A percentile compares a stretch with the other conserved stretches of the same genome.
Conservation (phyloP, 2,888 invertebrate genomes). For the Caenorhabditis doughertyi region DNA sequence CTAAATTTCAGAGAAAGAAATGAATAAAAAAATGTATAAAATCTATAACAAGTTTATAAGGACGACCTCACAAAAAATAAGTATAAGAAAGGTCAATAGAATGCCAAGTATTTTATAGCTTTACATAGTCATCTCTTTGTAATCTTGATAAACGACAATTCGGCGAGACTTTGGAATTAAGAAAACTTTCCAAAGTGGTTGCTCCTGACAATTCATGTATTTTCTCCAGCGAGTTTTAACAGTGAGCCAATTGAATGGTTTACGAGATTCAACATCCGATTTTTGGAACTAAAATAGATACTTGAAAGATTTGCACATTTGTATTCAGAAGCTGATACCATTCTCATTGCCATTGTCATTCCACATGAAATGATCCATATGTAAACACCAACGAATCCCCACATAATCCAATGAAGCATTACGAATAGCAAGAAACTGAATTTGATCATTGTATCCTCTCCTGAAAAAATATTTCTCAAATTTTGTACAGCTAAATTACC, state of each 20-base stretch:
- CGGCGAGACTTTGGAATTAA: constrained; percentile 33
- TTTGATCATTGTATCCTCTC: constrained; percentile 24
- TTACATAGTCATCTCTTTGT: constrained; percentile 32
- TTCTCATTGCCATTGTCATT: constrained; percentile 48
- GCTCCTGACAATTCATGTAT: constrained; percentile 42
- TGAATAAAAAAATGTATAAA: no score
- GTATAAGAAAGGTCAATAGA: not conserved
- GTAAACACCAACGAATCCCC: constrained; percentile 46
- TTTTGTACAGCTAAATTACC: not conserved
- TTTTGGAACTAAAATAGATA: constrained; percentile 39
- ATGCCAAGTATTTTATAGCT: constrained; percentile 4
- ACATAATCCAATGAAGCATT: constrained; percentile 50
- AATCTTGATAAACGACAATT: constrained; percentile 30
- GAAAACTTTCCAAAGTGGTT: constrained; percentile 34
- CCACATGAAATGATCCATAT: constrained; percentile 36
- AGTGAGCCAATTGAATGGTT: constrained; percentile 28
- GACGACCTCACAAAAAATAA: not conserved
- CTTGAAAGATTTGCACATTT: not conserved
- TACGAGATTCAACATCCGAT: constrained; percentile 34
- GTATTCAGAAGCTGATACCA: constrained; percentile 13
- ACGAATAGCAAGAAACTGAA: constrained; percentile 25
- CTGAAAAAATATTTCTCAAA: not conserved
- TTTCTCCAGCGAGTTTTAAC: constrained; percentile 36
- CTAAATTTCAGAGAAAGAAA: not conserved
- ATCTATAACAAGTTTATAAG: no score